phyloP scores from a whole-genome alignment of 2,888 invertebrate genomes.

The Esperia sulphurella region DNA sequence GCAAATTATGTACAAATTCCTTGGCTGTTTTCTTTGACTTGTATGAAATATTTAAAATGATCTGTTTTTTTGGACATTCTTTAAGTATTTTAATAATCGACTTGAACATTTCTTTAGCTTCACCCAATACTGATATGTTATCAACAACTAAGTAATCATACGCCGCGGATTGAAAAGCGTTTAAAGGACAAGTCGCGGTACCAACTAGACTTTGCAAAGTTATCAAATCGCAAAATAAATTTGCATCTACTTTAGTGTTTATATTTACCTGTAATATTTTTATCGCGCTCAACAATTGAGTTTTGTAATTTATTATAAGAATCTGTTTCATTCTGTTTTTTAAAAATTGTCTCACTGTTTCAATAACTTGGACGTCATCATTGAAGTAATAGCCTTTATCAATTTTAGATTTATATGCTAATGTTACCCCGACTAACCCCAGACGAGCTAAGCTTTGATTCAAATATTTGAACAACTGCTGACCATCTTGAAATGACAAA shows the following conservation, averaged over 20 bases:
- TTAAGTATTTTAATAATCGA: too few species aligned
- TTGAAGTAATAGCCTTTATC: background rate
- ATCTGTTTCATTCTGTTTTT: background rate
- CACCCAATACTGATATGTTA: background rate
- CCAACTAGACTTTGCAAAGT: background rate
- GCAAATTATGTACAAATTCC: background rate
- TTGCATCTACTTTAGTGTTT: background rate
- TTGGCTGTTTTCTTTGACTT: background rate
- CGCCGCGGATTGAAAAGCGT: background rate
- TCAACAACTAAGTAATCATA: background rate
- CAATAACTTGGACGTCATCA: background rate
- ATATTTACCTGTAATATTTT: background rate
- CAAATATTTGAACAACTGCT: background rate
- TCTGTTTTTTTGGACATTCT: background rate
- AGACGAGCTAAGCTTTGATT: background rate
- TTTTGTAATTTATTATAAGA: background rate
- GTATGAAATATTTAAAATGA: background rate
- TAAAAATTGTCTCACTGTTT: background rate
- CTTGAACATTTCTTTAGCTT: background rate
- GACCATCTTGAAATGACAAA: background rate
- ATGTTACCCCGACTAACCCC: background rate
- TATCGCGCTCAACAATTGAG: background rate
- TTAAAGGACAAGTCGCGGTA: background rate
- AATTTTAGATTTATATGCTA: background rate
- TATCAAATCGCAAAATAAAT: background rate